phyloP scores from a whole-genome alignment of 2,113 vertebrate genomes.

The Heliornis fulica region DNA sequence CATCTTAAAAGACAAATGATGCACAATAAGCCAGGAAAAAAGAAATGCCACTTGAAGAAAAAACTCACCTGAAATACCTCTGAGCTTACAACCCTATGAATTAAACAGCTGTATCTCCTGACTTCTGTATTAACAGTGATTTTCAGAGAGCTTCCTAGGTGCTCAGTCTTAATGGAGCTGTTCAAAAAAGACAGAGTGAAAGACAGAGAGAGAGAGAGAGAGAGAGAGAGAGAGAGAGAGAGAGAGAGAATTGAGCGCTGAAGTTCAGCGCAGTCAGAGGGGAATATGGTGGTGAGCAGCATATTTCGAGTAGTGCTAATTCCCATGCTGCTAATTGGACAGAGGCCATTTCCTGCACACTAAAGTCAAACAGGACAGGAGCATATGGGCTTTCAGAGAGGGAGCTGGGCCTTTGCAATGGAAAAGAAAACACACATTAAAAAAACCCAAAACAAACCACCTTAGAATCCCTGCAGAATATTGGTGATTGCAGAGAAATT shows the following conservation, averaged over 20 bases:
- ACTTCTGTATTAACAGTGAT: not conserved
- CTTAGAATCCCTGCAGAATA: not conserved
- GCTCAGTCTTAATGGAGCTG: not conserved
- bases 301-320: slow-evolving; percentile 39
- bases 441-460: not conserved
- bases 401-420: not conserved
- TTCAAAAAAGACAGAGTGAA: not conserved
- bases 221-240: not conserved
- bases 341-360: slow-evolving; percentile 48
- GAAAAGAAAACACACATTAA: not conserved
- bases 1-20: not conserved
- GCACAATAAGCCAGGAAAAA: not conserved
- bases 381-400: slow-evolving; percentile 50
- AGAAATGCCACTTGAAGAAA: not conserved
- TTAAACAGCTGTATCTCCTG: not conserved
- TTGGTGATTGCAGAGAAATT: not conserved
- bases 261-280: slow-evolving; percentile 28
- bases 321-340: slow-evolving; percentile 61
- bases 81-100: not conserved
- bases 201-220: not conserved
- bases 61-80: not conserved
- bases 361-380: slow-evolving; percentile 55
- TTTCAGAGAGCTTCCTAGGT: not conserved
- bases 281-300: slow-evolving; percentile 9
- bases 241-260: not conserved